phyloP scores from a whole-genome alignment of 2,888 invertebrate species.

The Lypha dubia region DNA sequence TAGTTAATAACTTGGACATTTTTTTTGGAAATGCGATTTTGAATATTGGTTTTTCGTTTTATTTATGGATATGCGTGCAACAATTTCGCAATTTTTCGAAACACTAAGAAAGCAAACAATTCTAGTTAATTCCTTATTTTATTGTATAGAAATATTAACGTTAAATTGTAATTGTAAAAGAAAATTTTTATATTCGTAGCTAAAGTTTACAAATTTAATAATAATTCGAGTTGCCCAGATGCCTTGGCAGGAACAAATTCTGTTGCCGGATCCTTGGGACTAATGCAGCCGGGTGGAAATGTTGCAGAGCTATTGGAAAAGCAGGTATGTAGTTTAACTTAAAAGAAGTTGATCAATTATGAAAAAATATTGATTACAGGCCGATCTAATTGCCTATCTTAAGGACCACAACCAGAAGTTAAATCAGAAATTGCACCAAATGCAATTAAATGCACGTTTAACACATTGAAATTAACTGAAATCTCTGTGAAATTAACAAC shows the following conservation, averaged over 20 bases:
- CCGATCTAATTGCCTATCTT: slow-evolving; percentile 88
- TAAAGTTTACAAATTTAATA: slow-evolving; percentile 86
- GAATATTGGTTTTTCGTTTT: too few relatives aligned
- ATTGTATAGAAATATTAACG: too few relatives aligned
- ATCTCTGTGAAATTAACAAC: neutral
- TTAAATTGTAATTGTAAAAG: neutral
- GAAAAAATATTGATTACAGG: slow-evolving; percentile 80
- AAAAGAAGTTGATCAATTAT: neutral
- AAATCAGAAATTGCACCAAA: slow-evolving; percentile 86
- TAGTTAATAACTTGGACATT: too few relatives aligned
- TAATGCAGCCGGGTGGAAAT: slow-evolving; percentile 84
- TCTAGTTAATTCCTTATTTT: neutral
- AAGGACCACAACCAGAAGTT: slow-evolving; percentile 87
- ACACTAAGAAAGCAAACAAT: neutral
- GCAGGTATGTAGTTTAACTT: slow-evolving; percentile 83
- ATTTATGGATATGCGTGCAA: too few relatives aligned
- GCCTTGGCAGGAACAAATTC: slow-evolving; percentile 85
- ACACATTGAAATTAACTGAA: slow-evolving; percentile 49
- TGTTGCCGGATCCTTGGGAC: slow-evolving; percentile 80
- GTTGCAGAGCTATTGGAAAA: slow-evolving; percentile 87
- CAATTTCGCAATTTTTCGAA: neutral
- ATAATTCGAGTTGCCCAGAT: slow-evolving; percentile 85
- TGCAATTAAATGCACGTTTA: slow-evolving; percentile 84
- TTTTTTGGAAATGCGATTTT: too few relatives aligned
- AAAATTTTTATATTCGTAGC: slow-evolving; percentile 81